Evolutionary conservation across 2,113 vertebrate species (phyloP), one percentile per base, ranked within the genome.

Genomic region (Arothron firmamentum): DNA sequence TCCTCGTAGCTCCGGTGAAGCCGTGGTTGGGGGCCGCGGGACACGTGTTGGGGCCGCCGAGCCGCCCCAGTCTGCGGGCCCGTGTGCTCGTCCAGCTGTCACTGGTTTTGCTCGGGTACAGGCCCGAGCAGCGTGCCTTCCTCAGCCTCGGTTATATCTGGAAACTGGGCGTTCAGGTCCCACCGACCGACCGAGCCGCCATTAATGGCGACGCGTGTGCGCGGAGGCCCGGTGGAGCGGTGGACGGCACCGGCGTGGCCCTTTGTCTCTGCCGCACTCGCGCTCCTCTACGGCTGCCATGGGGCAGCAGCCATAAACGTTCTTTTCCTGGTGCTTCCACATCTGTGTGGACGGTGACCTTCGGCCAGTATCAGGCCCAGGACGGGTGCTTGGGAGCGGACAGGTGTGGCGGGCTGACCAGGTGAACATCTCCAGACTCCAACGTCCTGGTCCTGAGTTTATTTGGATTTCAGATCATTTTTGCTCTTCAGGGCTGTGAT

Each of bases 41-140:
- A 57, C 85, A 87, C 85, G 83, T 85, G 82, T 43, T 72, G 50
- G 52, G 59, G 51, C n/a, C 19, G 14, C 18, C 48, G 6, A 6
- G 2, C 67, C 25, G 52, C 15, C 28, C 56, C 14, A n/a, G 8
- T 56, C 56, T 28, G 10, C 49, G 60, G 56, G 43, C 64, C 12
- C 12, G 21, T 59, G 48, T 47, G 41, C 38, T 17, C 50, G 15
- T 5, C 56, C 62, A 65, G 67, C 56, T 76, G 72, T 51, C 69
- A 18, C 23, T 2, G 42, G 57, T 15, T 67, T 47, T 12, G 41
- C 45, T 14, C 47, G 2, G 20, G 3, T 6, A 31, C 8, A 31
- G 25, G 31, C 9, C 50, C 34, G 1, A 51, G 8, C 42, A 2
- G 28, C 19, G 34, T 34, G 51, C 60, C 21, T 34, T 53, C 20